Percentiles rank a stretch among this genome's conserved stretches.
Conservation (phyloP, 2,888 invertebrate species). For the Drosophila anomalata region DNA sequence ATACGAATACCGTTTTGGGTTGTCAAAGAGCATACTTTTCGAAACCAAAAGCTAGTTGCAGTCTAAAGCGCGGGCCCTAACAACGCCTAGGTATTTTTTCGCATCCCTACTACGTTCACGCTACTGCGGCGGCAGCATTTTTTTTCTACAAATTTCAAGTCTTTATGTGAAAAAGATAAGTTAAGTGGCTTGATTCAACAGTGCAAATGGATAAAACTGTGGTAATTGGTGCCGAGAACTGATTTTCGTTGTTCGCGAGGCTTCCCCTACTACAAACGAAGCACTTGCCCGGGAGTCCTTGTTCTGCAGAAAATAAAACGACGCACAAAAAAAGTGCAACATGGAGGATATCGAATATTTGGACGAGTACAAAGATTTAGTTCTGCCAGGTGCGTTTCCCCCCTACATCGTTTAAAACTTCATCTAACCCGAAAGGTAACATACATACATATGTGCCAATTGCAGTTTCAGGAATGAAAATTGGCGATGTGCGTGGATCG, state of each 20-base stretch:
- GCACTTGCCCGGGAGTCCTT: background rate
- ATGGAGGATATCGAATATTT: slow-evolving; percentile 83
- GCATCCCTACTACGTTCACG: slow-evolving; percentile 10
- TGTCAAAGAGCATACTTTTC: background rate
- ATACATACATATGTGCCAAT: background rate
- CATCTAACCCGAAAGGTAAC: background rate
- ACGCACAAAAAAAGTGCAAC: slow-evolving; percentile 26
- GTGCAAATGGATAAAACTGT: background rate
- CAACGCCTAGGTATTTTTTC: slow-evolving; percentile 17
- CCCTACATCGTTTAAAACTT: background rate
- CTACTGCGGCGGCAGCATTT: slow-evolving; percentile 28
- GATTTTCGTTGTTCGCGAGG: background rate
- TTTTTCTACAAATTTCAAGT: slow-evolving; percentile 11
- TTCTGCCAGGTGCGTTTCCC: slow-evolving; percentile 78
- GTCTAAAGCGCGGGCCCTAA: slow-evolving; percentile 6
- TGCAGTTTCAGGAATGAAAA: slow-evolving; percentile 50
- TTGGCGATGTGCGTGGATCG: slow-evolving; percentile 38
- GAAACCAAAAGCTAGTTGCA: background rate
- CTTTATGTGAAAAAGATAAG: slow-evolving; percentile 1
- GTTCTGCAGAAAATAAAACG: background rate
- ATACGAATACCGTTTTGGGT: background rate
- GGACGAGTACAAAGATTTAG: slow-evolving; percentile 82
- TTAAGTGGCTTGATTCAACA: background rate
- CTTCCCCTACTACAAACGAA: background rate
- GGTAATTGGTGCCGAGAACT: background rate